Evolutionary conservation across 2,113 vertebrate species (phyloP).

Genomic region (Ictidomys tridecemlineatus): DNA sequence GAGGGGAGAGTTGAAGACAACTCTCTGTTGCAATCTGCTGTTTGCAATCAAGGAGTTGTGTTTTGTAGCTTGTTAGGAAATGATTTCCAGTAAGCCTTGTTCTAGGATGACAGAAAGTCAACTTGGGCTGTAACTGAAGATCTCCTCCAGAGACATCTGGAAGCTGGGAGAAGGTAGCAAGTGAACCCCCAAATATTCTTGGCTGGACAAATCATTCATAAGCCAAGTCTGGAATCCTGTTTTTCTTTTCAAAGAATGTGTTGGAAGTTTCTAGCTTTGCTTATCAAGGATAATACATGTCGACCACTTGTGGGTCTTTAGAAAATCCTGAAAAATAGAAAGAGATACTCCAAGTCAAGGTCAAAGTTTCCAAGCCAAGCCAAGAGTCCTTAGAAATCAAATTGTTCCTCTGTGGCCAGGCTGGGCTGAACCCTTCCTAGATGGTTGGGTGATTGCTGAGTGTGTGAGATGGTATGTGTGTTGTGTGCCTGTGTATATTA

Average conservation of each 20-base stretch:
- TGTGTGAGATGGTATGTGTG: too few relatives aligned
- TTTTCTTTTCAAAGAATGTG: constrained; percentile 46
- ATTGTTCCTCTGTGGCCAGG: neutral
- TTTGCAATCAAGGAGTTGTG: neutral
- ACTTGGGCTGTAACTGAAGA: neutral
- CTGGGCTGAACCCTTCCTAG: neutral
- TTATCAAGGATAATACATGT: constrained; percentile 58
- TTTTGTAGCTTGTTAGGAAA: constrained; percentile 14
- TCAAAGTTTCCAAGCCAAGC: neutral
- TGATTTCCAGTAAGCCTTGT: neutral
- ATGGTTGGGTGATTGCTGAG: neutral
- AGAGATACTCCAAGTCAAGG: neutral
- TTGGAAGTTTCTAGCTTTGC: constrained; percentile 43
- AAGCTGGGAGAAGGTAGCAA: neutral
- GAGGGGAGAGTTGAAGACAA: neutral
- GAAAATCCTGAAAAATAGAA: constrained; percentile 51
- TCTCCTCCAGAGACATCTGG: neutral
- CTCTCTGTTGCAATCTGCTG: neutral
- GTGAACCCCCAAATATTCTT: neutral
- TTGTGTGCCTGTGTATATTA: neutral
- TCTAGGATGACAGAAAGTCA: neutral
- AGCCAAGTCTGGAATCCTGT: neutral
- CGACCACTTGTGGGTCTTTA: constrained; percentile 3
- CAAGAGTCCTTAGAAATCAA: constrained; percentile 29
- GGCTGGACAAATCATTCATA: neutral